A percentile compares a stretch with the other conserved stretches of the same genome.
Conservation (phyloP, 2,888 invertebrate species). For the Troides aeacus region DNA sequence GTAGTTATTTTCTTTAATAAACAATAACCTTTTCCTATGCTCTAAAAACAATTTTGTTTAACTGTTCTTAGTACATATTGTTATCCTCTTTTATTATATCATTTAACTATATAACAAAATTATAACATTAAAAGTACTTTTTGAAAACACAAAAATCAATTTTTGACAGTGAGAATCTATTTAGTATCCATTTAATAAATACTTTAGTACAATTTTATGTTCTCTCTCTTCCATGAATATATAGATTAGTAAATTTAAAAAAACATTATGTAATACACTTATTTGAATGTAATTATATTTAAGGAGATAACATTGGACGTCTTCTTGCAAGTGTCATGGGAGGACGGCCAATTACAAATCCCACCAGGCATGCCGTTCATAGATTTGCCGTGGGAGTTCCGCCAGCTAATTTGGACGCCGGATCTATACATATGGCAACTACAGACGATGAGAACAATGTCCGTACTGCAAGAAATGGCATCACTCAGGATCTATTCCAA, state of each 20-base stretch:
- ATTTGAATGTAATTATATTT: conserved; percentile 32
- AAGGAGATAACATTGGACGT: conserved; percentile 83
- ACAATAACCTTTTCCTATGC: neutral
- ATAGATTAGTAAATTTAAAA: neutral
- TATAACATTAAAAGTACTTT: too few species aligned
- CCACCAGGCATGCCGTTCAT: conserved; percentile 71
- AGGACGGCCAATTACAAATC: conserved; percentile 74
- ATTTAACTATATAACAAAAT: too few species aligned
- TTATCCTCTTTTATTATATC: too few species aligned
- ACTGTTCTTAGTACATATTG: too few species aligned
- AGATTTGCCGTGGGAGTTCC: conserved; percentile 82
- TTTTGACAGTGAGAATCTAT: too few species aligned
- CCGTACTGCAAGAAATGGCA: conserved; percentile 82
- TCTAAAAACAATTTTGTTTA: too few species aligned
- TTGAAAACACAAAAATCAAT: too few species aligned
- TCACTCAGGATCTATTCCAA: conserved; percentile 81
- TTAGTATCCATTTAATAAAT: too few species aligned
- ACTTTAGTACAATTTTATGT: neutral
- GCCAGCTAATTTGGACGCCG: conserved; percentile 81
- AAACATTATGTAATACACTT: neutral
- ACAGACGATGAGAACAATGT: conserved; percentile 81
- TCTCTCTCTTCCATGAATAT: neutral
- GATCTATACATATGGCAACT: conserved; percentile 83
- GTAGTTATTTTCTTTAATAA: neutral
- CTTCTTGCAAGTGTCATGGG: conserved; percentile 83